Conservation (phyloP, 1,140 invertebrate species). For the Aphaenogaster floridana region DNA sequence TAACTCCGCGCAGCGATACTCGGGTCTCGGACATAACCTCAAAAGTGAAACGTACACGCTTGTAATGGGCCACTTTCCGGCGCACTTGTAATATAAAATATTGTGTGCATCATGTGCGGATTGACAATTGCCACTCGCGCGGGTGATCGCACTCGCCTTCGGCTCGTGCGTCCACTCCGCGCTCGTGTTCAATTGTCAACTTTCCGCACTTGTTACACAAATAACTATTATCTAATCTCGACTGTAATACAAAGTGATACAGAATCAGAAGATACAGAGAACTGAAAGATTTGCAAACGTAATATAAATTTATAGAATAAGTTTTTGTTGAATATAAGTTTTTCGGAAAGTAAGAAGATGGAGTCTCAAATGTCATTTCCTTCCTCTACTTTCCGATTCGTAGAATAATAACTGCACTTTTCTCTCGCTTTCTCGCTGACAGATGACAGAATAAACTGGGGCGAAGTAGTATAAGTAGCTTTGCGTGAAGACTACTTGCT, state of each 20-base stretch:
- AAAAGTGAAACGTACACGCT: no score
- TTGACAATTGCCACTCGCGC: no score
- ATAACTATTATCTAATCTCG: slow-evolving; percentile 4
- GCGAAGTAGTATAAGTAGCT: slow-evolving; percentile 34
- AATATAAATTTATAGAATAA: background rate
- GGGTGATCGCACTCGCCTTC: no score
- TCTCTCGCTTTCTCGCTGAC: background rate
- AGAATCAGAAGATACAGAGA: background rate
- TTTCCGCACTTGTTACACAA: no score
- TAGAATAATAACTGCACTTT: slow-evolving; percentile 5
- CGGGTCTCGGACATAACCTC: no score
- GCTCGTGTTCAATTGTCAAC: no score
- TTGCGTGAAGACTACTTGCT: slow-evolving; percentile 22
- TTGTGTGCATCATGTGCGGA: no score
- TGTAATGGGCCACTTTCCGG: no score
- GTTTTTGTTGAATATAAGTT: no score
- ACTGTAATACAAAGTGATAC: background rate
- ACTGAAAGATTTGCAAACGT: background rate
- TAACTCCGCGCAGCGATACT: no score
- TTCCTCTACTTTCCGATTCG: background rate
- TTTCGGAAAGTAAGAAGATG: background rate
- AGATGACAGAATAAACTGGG: slow-evolving; percentile 12
- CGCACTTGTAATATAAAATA: no score
- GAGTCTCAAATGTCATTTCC: background rate
- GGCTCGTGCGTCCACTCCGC: no score